Conservation (phyloP, 1,140 invertebrate genomes). For the Drosophila tsacasi region DNA sequence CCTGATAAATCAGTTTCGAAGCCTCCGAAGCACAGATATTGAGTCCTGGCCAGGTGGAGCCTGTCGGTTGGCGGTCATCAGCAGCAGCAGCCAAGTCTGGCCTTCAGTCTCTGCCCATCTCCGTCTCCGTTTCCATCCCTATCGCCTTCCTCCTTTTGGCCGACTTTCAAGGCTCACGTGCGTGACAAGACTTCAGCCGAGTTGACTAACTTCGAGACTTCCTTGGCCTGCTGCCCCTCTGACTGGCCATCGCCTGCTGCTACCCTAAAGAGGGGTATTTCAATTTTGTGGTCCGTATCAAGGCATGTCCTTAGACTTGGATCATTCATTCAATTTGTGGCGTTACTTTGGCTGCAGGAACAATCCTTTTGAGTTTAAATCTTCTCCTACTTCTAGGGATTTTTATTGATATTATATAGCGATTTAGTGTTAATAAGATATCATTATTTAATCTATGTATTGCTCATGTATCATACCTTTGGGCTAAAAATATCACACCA, state of each 20-base stretch:
- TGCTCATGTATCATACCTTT: too few species aligned
- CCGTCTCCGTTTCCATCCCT: neutral
- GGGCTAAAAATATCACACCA: too few species aligned
- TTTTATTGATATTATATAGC: neutral
- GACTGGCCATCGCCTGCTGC: neutral
- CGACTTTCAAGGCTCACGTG: slow-evolving; percentile 40
- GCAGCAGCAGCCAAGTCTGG: slow-evolving; percentile 56
- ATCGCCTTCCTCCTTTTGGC: slow-evolving; percentile 18
- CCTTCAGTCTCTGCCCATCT: neutral
- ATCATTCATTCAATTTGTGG: neutral
- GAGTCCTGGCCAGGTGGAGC: slow-evolving; percentile 21
- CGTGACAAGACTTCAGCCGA: slow-evolving; percentile 57
- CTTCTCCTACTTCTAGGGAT: neutral
- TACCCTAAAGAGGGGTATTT: slow-evolving; percentile 14
- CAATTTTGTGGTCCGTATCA: neutral
- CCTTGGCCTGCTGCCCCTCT: slow-evolving; percentile 3
- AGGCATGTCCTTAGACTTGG: neutral
- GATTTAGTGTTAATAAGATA: neutral
- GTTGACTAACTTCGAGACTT: slow-evolving; percentile 45
- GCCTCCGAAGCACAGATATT: neutral
- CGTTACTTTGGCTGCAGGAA: neutral
- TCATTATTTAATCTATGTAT: neutral
- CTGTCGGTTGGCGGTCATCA: slow-evolving; percentile 31
- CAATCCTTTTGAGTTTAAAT: neutral
- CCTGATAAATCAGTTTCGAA: slow-evolving; percentile 42